These are phyloP conservation scores for Alligator sinensis DNA, from an alignment of 2,113 vertebrate genomes.

Conservation along the genomic window DNA sequence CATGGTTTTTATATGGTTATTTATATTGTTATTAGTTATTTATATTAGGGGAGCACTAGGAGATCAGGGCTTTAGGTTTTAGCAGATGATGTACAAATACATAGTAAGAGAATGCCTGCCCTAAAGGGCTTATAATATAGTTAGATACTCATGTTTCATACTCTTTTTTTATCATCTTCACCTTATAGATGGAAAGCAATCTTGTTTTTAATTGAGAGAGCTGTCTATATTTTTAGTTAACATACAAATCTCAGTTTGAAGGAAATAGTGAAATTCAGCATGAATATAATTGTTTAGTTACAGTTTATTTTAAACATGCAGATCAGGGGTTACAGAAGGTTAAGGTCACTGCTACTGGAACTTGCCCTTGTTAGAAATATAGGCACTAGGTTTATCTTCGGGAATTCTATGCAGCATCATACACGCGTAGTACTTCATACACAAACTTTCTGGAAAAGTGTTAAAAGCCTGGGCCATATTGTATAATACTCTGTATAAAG, in stretches of 20 bases:
- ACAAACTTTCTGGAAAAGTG: neutral
- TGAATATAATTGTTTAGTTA: neutral
- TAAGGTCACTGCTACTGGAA: neutral
- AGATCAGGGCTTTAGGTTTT: neutral
- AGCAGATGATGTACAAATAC: neutral
- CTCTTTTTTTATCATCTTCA: neutral
- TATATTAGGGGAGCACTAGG: constrained; percentile 11
- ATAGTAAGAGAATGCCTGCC: neutral
- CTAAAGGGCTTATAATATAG: neutral
- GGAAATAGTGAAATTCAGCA: neutral
- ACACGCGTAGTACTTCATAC: too few relatives aligned
- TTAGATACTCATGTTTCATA: neutral
- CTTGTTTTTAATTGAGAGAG: neutral
- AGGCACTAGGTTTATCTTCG: too few relatives aligned
- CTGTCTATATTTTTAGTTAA: neutral
- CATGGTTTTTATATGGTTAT: constrained; percentile 9
- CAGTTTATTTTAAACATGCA: neutral
- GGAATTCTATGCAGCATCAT: too few relatives aligned
- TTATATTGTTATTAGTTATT: neutral
- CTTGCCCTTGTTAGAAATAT: too few relatives aligned
- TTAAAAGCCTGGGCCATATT: neutral
- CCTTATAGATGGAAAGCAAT: neutral
- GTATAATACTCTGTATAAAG: neutral
- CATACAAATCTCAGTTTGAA: neutral
- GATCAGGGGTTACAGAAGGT: neutral